Evolutionary conservation across 30 jellyfish, hydroid and myxozoan genomes (phyloP), one percentile per base, ranked within the genome.

Genomic region (Hydractinia symbiolongicarpus): DNA sequence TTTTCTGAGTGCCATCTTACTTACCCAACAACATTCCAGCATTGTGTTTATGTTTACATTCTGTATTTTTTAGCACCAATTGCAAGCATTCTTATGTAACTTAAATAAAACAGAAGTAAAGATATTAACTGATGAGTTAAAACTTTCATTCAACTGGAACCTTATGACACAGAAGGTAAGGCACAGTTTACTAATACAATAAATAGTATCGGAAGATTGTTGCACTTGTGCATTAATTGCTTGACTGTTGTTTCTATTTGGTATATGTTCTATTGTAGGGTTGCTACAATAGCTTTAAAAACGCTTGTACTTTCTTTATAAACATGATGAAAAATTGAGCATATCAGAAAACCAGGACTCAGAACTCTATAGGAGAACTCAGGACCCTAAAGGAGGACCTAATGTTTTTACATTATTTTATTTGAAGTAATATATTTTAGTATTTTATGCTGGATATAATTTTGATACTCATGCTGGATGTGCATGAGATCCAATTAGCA

Each of bases 11-110:
- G 19, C 15, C 19, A 3, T 11, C 69, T 17, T 58, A 58, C 15
- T 17, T 58, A 58, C 15, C 2, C 44, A 30, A 30, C 44, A 30
- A 30, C 44, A 30, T 30, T 30, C 44, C 44, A 30, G 44, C 44
- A 30, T 30, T 30, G 44, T 30, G 44, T 30, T 30, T 30, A 30
- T 30, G 44, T 30, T n/a, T 30, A 30, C 44, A 30, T 30, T 30
- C 44, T 30, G 44, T 30, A 30, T 30, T 30, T n/a, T 30, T 30
- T 30, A 30, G 44, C 44, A 30, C 44, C 44, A 30, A 30, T 30
- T 86, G 8, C 95, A 86, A 57, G 55, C 52, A 53, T 15, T 53
- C 13, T 82, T 91, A 7, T 93, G 98, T 81, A 62, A 88, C 56
- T 40, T 84, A 67, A 84, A 55, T 50, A 73, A 54, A 51, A 56